These are phyloP conservation scores for Parnassius glacialis DNA, from an alignment of 2,888 invertebrate genomes.

Conservation along the genomic window DNA sequence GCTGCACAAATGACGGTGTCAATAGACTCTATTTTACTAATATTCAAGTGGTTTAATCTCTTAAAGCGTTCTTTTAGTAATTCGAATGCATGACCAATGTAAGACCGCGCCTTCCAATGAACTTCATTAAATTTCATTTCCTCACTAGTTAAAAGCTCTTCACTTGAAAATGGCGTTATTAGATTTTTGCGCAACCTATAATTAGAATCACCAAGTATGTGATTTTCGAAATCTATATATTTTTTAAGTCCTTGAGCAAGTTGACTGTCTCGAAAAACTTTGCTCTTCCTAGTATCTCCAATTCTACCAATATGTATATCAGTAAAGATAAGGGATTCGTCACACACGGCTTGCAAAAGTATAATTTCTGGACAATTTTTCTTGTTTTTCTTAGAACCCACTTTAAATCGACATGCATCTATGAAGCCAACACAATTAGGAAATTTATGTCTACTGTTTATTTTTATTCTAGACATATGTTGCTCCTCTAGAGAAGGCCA, in stretches of 20 bases:
- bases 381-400: slow-evolving; percentile 54
- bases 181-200: slow-evolving; percentile 65
- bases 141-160: slow-evolving; percentile 65
- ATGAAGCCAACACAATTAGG: slow-evolving; percentile 75
- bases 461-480: slow-evolving; percentile 66
- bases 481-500: slow-evolving; percentile 72
- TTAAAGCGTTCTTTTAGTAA: slow-evolving; percentile 61
- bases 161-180: slow-evolving; percentile 66
- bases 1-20: slow-evolving; percentile 56
- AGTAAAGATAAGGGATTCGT: slow-evolving; percentile 65
- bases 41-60: slow-evolving; percentile 61
- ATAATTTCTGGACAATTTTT: slow-evolving; percentile 50
- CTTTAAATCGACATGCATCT: slow-evolving; percentile 63
- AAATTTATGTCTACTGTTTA: slow-evolving; percentile 63
- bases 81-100: slow-evolving; percentile 68
- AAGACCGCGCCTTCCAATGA: slow-evolving; percentile 63
- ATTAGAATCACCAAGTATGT: slow-evolving; percentile 64
- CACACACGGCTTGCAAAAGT: slow-evolving; percentile 71
- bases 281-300: slow-evolving; percentile 58
- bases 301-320: slow-evolving; percentile 62
- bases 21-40: slow-evolving; percentile 53
- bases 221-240: slow-evolving; percentile 67
- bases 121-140: slow-evolving; percentile 74
- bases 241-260: slow-evolving; percentile 58
- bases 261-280: slow-evolving; percentile 61